Evolutionary conservation across 2,797 vertebrate genomes (phyloP).

Genomic region (Sebastes kiyomatsui): DNA sequence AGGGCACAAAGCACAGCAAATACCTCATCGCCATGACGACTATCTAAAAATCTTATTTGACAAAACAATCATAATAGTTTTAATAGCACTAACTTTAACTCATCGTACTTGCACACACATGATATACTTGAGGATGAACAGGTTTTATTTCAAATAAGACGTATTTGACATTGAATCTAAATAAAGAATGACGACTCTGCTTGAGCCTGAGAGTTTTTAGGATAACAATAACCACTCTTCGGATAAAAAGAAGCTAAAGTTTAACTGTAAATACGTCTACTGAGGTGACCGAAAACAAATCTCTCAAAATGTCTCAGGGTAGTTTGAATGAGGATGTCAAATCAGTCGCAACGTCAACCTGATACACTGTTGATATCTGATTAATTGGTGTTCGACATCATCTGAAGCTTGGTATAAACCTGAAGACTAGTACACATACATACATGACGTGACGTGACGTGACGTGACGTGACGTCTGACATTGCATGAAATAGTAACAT

Average conservation of each 20-base stretch:
- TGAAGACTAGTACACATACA: not conserved
- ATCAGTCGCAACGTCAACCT: not conserved
- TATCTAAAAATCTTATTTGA: not conserved
- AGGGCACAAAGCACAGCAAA: slow-evolving; percentile 11
- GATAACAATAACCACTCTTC: not conserved
- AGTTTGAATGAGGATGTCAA: not conserved
- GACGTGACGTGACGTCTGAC: not conserved
- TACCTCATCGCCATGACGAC: slow-evolving; percentile 18
- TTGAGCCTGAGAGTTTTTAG: not conserved
- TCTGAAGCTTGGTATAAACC: not conserved
- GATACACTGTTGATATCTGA: not conserved
- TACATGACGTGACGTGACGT: not conserved
- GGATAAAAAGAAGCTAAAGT: not conserved
- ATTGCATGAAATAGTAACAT: not conserved
- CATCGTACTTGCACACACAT: not conserved
- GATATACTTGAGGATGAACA: not conserved
- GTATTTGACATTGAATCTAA: not conserved
- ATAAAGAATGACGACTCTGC: not conserved
- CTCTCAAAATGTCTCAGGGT: not conserved
- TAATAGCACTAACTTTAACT: not conserved
- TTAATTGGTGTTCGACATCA: not conserved
- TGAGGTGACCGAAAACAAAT: not conserved
- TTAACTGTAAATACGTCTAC: not conserved
- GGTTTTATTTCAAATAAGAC: not conserved
- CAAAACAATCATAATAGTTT: not conserved